phyloP scores from a whole-genome alignment of 2,888 invertebrate species.

The Pollenia amentaria region DNA sequence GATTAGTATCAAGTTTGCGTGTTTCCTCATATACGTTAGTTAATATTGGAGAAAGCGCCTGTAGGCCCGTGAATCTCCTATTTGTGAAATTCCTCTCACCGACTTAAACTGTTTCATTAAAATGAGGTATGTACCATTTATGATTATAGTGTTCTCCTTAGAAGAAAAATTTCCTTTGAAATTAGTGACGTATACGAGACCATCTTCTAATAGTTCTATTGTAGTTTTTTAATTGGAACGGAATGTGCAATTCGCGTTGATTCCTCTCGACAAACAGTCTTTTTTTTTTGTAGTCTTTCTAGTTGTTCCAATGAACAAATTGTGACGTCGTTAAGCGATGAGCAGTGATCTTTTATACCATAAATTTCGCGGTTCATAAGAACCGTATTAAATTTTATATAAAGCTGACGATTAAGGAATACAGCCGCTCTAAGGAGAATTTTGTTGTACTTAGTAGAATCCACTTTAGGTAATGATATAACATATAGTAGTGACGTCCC shows the following conservation, averaged over 20 bases:
- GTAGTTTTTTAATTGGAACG: too few species aligned
- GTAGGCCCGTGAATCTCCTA: neutral
- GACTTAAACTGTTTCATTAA: constrained; percentile 14
- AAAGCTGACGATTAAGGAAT: neutral
- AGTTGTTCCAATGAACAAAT: neutral
- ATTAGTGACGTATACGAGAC: too few species aligned
- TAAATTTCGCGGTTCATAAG: constrained; percentile 1
- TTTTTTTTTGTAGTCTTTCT: neutral
- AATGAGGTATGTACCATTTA: constrained; percentile 3
- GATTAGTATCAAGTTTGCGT: neutral
- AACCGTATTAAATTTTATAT: neutral
- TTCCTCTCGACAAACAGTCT: neutral
- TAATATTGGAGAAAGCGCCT: constrained; percentile 2
- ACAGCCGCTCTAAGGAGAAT: neutral
- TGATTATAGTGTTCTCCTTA: neutral
- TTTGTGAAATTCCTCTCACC: constrained; percentile 4
- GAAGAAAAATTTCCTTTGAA: neutral
- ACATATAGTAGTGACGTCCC: neutral
- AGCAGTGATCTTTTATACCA: neutral
- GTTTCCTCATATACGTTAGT: neutral
- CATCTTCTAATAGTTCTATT: too few species aligned
- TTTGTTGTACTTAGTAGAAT: neutral
- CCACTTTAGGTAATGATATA: constrained; percentile 9
- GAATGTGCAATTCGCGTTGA: neutral
- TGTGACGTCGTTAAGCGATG: too few species aligned